Evolutionary conservation across 2,797 vertebrate species (phyloP).

Genomic region (Karalla daura): DNA sequence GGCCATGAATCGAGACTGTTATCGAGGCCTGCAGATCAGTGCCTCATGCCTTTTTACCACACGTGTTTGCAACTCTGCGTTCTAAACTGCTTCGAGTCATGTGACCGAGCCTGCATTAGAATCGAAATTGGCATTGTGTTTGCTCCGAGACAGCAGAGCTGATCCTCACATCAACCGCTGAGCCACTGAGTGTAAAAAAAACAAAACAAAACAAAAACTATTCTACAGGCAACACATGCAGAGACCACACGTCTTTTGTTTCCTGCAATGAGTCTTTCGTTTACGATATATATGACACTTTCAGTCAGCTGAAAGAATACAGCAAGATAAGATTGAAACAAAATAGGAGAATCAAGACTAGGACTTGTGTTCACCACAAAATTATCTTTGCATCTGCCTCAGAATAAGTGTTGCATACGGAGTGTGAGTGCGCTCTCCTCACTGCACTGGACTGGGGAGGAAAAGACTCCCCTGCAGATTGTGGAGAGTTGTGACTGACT

Average conservation of each 20-base stretch:
- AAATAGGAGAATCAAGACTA: no score
- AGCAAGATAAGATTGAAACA: no score
- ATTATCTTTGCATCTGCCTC: no score
- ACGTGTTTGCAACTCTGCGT: no score
- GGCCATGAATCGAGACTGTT: no score
- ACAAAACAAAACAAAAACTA: no score
- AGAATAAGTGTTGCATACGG: background rate
- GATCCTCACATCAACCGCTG: background rate
- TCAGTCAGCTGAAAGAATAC: no score
- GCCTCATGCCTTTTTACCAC: background rate
- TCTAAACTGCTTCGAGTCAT: background rate
- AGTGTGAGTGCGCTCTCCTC: background rate
- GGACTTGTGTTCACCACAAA: no score
- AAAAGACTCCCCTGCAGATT: constrained; percentile 12
- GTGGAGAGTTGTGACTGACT: constrained; percentile 32
- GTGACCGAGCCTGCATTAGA: constrained; percentile 6
- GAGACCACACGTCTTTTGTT: background rate
- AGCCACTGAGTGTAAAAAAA: background rate
- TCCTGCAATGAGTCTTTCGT: background rate
- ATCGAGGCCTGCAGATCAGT: background rate
- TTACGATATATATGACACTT: background rate
- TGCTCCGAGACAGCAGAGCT: background rate
- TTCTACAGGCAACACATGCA: background rate
- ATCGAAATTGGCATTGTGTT: background rate
- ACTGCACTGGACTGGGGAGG: background rate